phyloP scores from a whole-genome alignment of 2,888 invertebrate genomes.

The Eustalomyia histrio region DNA sequence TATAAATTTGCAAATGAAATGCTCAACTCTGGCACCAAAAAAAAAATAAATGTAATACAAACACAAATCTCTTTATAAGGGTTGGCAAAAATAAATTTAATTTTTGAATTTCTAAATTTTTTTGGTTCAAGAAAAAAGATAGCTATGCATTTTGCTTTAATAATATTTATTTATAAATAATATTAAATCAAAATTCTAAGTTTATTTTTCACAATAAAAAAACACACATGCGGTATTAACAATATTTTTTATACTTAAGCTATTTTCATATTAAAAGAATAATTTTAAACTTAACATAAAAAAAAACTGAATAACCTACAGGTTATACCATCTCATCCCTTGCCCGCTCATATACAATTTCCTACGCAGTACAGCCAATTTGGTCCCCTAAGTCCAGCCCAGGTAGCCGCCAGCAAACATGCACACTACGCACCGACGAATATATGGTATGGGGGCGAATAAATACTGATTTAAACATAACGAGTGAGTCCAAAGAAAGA shows the following conservation, averaged over 20 bases:
- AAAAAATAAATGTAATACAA: too few species aligned
- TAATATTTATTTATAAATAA: not conserved
- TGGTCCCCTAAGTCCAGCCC: conserved; percentile 80
- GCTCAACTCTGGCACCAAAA: too few species aligned
- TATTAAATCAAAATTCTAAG: not conserved
- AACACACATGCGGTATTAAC: conserved; percentile 9
- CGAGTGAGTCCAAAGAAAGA: conserved; percentile 74
- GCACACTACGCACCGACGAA: conserved; percentile 79
- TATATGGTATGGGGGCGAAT: conserved; percentile 80
- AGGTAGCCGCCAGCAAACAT: conserved; percentile 80
- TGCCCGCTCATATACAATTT: conserved; percentile 91
- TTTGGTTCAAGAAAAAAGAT: too few species aligned
- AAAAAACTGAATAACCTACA: conserved; percentile 70
- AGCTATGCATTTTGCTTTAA: too few species aligned
- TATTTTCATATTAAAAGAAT: conserved; percentile 26
- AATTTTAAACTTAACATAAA: conserved; percentile 10
- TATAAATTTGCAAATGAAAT: too few species aligned
- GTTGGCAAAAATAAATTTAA: too few species aligned
- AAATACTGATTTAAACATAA: conserved; percentile 74
- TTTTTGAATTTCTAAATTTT: too few species aligned
- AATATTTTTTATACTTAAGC: conserved; percentile 22
- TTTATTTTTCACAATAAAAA: not conserved
- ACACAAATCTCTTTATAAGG: too few species aligned
- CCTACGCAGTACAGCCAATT: conserved; percentile 83
- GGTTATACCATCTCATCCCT: conserved; percentile 85